Evolutionary conservation across 2,797 vertebrate genomes (phyloP), one percentile per base, ranked within the genome.

Genomic region (Salarias fasciatus): DNA sequence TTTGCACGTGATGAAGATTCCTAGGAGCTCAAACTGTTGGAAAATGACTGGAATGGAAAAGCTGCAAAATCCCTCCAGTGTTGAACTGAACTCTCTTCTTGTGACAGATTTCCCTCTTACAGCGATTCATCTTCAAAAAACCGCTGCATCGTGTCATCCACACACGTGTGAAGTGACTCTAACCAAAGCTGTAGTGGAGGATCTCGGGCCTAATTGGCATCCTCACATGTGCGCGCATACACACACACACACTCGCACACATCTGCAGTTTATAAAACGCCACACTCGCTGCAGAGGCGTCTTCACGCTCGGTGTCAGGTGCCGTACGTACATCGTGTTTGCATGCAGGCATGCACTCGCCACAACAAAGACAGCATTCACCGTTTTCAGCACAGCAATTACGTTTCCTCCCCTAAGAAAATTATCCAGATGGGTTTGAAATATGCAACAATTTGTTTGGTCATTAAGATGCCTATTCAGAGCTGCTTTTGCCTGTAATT

Each of bases 401-500:
- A 89, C 70, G 75, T 86, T 75, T 75, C 81, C 83, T 65, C 50
- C 83, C 65, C 50, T 40, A 84, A 84, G 89, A 88, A 91, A 91
- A 89, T 83, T 44, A 80, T 77, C 79, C 81, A 91, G 89, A 93
- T 91, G 86, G 86, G 85, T 86, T 85, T 86, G 82, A 90, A 91
- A 91, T 88, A 86, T 79, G 86, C 87, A 88, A 85, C 82, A 89
- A 88, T 91, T 90, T 90, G 85, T 89, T 88, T 88, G 83, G 83
- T 88, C 86, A 91, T 92, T 93, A 91, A 88, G 84, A 84, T 60
- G 82, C 72, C 84, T 80, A 86, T 86, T 86, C 85, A 80, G 47
- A 86, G 70, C 81, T 88, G 88, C 75, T 80, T 82, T 87, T 86
- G 82, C 87, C 68, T 75, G 85, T 88, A 85, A 92, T 93, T 92